Conservation (phyloP, 2,888 invertebrate genomes). For the Meandrusa payeni region DNA sequence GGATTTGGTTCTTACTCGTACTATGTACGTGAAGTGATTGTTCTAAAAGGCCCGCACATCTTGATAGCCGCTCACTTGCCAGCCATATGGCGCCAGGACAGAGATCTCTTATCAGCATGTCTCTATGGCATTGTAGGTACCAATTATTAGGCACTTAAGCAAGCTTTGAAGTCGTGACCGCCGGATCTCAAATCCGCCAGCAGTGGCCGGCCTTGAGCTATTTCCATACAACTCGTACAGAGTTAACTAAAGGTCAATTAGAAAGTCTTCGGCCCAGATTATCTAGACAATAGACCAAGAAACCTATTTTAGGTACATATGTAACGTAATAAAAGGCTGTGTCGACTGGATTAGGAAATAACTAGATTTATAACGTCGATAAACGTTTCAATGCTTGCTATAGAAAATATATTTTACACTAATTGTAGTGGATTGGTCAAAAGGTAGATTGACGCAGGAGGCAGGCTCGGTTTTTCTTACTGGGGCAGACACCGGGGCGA, state of each 20-base stretch:
- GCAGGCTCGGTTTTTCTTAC: no score
- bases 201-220: slow-evolving; percentile 70
- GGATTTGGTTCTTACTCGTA: no score
- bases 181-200: slow-evolving; percentile 69
- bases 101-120: slow-evolving; percentile 28
- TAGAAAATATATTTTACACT: no score
- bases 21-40: not conserved
- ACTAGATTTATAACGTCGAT: no score
- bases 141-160: slow-evolving; percentile 46
- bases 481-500: no score
- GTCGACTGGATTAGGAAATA: no score
- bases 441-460: no score
- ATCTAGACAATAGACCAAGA: slow-evolving; percentile 3
- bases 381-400: no score
- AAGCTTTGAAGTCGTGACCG: slow-evolving; percentile 64
- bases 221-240: slow-evolving; percentile 58
- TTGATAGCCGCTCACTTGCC: slow-evolving; percentile 9
- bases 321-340: slow-evolving; percentile 18
- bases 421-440: no score
- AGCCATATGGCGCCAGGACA: slow-evolving; percentile 15
- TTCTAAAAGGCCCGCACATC: not conserved
- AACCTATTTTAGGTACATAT: slow-evolving; percentile 6
- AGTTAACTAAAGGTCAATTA: slow-evolving; percentile 66
- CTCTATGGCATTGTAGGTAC: slow-evolving; percentile 38
- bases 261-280: slow-evolving; percentile 45